Evolutionary conservation across 2,113 vertebrate species (phyloP).

Genomic region (Epinephelus moara): DNA sequence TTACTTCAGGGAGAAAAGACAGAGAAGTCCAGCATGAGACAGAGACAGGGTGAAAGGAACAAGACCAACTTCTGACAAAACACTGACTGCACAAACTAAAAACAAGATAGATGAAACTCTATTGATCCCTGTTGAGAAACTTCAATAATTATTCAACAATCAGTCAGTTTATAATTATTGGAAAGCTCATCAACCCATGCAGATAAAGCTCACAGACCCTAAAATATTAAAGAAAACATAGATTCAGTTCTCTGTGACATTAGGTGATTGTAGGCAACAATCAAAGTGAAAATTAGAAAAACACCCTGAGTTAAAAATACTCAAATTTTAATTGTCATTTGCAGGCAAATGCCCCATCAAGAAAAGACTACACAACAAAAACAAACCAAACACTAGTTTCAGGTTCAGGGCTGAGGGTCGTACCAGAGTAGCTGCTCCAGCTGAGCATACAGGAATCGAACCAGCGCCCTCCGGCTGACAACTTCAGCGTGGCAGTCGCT

Average conservation of each 20-base stretch:
- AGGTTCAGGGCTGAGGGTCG: background rate
- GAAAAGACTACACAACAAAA: background rate
- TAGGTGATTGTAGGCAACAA: too few species aligned
- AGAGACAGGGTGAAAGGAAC: background rate
- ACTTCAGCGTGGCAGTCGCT: constrained; percentile 94
- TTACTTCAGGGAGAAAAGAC: constrained; percentile 74
- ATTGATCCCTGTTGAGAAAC: background rate
- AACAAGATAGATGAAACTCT: background rate
- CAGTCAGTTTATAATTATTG: background rate
- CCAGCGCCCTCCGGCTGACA: constrained; percentile 85
- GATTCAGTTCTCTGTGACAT: too few species aligned
- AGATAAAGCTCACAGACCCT: too few species aligned
- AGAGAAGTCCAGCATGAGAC: background rate
- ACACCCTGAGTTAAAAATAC: too few species aligned
- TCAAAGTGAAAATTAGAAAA: too few species aligned
- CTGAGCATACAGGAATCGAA: constrained; percentile 80
- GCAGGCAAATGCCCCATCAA: background rate
- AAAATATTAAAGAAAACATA: too few species aligned
- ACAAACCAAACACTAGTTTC: background rate
- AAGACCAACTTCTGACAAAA: background rate
- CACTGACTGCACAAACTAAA: background rate
- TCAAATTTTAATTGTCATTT: too few species aligned
- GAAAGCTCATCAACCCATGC: too few species aligned
- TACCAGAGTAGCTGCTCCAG: constrained; percentile 82
- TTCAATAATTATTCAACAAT: background rate